Evolutionary conservation across 2,888 invertebrate species (phyloP).

Genomic region (Epiblema foenella): DNA sequence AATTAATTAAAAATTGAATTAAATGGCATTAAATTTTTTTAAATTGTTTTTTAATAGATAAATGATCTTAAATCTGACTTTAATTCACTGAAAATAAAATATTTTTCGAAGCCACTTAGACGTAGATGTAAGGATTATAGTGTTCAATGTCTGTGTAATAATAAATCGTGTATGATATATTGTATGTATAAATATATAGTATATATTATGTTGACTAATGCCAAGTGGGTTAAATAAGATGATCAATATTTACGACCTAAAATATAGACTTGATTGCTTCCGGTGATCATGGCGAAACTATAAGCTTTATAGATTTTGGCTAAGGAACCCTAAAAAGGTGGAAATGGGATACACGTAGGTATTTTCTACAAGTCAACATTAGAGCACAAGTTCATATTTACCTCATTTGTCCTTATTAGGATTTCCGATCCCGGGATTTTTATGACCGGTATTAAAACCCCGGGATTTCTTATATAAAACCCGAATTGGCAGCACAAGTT

Average conservation of each 20-base stretch:
- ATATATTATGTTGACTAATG: not conserved
- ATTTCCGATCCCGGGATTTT: not conserved
- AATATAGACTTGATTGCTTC: too few relatives aligned
- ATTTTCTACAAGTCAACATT: too few relatives aligned
- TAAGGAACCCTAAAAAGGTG: too few relatives aligned
- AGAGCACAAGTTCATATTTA: not conserved
- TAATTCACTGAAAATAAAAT: constrained; percentile 19
- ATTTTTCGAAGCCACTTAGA: constrained; percentile 38
- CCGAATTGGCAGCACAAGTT: not conserved
- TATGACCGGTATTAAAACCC: not conserved
- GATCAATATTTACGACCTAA: not conserved
- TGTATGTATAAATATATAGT: constrained; percentile 2
- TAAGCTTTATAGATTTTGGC: too few relatives aligned
- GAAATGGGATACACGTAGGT: too few relatives aligned
- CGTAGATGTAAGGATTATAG: constrained; percentile 25
- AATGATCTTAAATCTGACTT: not conserved
- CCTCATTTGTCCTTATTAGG: not conserved
- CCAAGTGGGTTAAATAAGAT: not conserved
- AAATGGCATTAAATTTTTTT: too few relatives aligned
- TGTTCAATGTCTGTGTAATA: constrained; percentile 40
- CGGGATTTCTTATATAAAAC: not conserved
- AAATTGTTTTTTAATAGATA: not conserved
- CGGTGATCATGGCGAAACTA: too few relatives aligned
- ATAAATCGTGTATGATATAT: constrained; percentile 1
- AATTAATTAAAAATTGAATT: too few relatives aligned